Evolutionary conservation across 2,797 vertebrate species (phyloP).

Genomic region (Centropyge bicolor): DNA sequence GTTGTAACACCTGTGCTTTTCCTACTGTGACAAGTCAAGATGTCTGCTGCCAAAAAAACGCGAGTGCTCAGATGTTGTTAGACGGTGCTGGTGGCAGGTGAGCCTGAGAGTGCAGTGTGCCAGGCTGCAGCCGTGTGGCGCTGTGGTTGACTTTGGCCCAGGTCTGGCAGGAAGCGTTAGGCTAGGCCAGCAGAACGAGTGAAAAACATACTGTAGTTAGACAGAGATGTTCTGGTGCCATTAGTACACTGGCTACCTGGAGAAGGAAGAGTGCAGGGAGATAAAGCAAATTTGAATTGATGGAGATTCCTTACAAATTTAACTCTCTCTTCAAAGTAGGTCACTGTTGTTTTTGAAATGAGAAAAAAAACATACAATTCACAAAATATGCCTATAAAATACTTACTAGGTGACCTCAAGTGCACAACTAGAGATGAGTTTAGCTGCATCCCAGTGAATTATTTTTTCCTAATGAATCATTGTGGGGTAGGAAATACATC

Average conservation of each 20-base stretch:
- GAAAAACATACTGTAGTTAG: slow-evolving; percentile 74
- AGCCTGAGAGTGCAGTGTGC: neutral
- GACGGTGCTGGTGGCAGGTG: neutral
- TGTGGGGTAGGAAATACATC: neutral
- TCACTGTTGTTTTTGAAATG: neutral
- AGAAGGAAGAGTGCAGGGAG: slow-evolving; percentile 40
- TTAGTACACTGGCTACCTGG: slow-evolving; percentile 70
- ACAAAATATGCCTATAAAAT: neutral
- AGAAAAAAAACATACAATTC: neutral
- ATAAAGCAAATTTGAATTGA: slow-evolving; percentile 21
- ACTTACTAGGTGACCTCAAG: neutral
- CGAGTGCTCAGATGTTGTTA: too few relatives aligned
- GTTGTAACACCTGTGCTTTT: too few relatives aligned
- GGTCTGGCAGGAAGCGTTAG: slow-evolving; percentile 26
- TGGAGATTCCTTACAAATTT: neutral
- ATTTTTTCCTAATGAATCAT: neutral
- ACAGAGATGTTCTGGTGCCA: slow-evolving; percentile 60
- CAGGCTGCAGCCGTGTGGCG: neutral
- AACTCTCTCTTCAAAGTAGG: neutral
- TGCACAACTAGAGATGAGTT: neutral
- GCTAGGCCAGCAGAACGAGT: slow-evolving; percentile 42
- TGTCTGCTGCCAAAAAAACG: too few relatives aligned
- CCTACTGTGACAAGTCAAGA: too few relatives aligned
- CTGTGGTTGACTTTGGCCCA: slow-evolving; percentile 13
- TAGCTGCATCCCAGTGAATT: neutral